Percentiles rank a stretch among this genome's conserved stretches.
Evolutionary conservation across 2,888 invertebrate species (phyloP).

Genomic region (Chloroclystis v-ata): DNA sequence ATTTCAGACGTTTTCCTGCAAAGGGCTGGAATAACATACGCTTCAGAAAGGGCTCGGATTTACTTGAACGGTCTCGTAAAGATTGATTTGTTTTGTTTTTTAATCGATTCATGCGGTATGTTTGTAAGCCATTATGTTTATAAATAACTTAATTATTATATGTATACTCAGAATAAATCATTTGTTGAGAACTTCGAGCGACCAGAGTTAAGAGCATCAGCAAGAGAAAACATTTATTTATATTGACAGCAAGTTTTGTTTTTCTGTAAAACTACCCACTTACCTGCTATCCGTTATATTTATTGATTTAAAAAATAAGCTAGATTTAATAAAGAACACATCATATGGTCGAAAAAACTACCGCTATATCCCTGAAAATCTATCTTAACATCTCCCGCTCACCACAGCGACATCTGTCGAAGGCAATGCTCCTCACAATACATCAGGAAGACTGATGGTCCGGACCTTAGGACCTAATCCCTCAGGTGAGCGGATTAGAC

Average conservation of each 20-base stretch:
- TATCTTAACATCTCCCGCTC: conserved; percentile 7
- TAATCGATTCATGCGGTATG: too few species aligned
- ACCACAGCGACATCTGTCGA: conserved; percentile 53
- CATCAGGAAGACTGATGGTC: conserved; percentile 60
- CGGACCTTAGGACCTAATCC: conserved; percentile 39
- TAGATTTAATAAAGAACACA: too few species aligned
- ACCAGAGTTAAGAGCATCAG: too few species aligned
- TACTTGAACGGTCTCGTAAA: background rate
- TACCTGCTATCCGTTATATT: too few species aligned
- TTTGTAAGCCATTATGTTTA: too few species aligned
- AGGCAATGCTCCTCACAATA: conserved; percentile 50
- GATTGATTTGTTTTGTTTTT: background rate
- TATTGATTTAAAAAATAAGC: too few species aligned
- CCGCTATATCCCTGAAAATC: background rate
- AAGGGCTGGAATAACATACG: conserved; percentile 11
- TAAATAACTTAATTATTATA: too few species aligned
- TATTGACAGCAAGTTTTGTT: too few species aligned
- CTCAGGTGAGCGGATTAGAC: conserved; percentile 23
- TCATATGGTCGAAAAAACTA: background rate
- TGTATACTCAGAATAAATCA: too few species aligned
- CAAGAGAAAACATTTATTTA: too few species aligned
- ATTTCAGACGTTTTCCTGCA: conserved; percentile 32
- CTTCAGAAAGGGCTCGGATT: background rate
- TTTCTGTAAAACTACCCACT: too few species aligned
- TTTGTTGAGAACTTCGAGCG: too few species aligned